Base-by-base conservation (phyloP, 2,888 invertebrate species). In the Aproaerema taeniolella region DNA sequence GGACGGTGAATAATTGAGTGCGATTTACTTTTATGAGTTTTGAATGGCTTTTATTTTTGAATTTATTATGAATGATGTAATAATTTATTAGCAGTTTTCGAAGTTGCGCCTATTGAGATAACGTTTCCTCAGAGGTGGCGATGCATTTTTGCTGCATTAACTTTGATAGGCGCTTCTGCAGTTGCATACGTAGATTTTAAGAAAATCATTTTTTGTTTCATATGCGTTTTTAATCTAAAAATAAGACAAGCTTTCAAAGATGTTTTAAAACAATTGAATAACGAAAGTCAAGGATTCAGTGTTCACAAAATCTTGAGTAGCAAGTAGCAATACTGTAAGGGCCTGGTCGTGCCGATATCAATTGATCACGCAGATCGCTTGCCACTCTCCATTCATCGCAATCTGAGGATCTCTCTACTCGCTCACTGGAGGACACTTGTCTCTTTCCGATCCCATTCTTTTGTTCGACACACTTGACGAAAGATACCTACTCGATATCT, bases 1-100 rank as follows among this genome's bases (percentile, higher is more conserved):
- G 81, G 67, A 65, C 66, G 71, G 61, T 80, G 85, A 80, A 86
- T 85, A 81, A 81, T 81, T 78, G 76, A 83, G 83, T 67, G 72
- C 66, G 69, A 67, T 69, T 80, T 74, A 71, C 60, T 69, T 76
- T 68, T 63, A 64, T 59, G 61, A 64, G 63, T 58, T 55, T 25
- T 12, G 17, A 45, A 46, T 40, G 31, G 43, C 29, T 41, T 44
- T 38, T 41, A 36, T 38, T 44, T 29, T 29, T 31, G 25, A 41
- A 38, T 36, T 38, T 38, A 41, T 40, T 38, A 29, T 4, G 15
- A 17, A 32, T 7, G 16, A n/a, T 32, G 5, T 10, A 12, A 12
- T 24, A 10, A 12, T 24, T 34, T n/a, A n/a, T n/a, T n/a, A n/a
- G n/a, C n/a, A n/a, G n/a, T n/a, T n/a, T n/a, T n/a, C n/a, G n/a